Conservation (phyloP, 2,888 invertebrate species). For the Caenorhabditis uteleia region DNA sequence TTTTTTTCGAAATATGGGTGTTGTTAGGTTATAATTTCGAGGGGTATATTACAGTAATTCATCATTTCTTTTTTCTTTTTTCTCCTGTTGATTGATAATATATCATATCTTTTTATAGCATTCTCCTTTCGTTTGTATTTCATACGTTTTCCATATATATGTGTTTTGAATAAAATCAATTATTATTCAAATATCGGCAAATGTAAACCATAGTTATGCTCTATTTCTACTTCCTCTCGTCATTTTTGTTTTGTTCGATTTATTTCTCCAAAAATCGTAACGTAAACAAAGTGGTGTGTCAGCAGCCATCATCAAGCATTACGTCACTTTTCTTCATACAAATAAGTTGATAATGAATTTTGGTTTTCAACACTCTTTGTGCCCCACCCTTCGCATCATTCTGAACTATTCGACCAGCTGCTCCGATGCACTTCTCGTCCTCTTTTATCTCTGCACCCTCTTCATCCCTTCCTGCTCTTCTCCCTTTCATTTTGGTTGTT, state of each 20-base stretch:
- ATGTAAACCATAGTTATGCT: conserved; percentile 9
- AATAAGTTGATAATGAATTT: no score
- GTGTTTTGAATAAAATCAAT: neutral
- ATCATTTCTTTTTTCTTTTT: conserved; percentile 5
- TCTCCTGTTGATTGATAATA: neutral
- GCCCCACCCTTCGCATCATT: no score
- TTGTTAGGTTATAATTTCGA: neutral
- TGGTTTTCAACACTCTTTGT: no score
- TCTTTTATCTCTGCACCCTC: no score
- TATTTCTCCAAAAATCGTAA: neutral
- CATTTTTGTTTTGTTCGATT: neutral
- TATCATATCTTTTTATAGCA: neutral
- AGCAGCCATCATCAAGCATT: neutral
- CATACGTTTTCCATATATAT: neutral
- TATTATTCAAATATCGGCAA: no score
- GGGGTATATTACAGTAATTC: neutral
- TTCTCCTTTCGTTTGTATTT: neutral
- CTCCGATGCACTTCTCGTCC: no score
- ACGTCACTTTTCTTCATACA: neutral
- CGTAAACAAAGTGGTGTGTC: neutral
- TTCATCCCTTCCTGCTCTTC: no score
- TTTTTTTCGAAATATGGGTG: conserved; percentile 11
- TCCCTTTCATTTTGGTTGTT: no score
- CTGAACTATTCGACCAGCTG: no score
- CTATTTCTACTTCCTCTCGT: conserved; percentile 4